Base-by-base conservation (phyloP, 1,140 invertebrate species). In the Dendroctonus ponderosae region DNA sequence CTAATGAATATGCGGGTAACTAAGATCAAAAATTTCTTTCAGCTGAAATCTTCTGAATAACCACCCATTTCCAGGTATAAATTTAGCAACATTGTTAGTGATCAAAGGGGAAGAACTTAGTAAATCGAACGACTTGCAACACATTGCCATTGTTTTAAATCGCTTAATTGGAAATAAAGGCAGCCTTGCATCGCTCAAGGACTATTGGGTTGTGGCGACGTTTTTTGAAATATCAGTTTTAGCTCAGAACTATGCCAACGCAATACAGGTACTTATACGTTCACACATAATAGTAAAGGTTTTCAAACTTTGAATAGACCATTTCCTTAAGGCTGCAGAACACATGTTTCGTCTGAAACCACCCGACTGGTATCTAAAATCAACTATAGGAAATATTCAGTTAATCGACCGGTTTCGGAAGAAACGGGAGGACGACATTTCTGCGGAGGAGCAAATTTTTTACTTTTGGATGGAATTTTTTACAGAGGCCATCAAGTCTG, bases 381-480 rank as follows among this genome's bases (percentile, higher is more conserved):
- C 95, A 0, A 99, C 97, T 14, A 93, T 99, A 26, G 95, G 94
- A 2, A 99, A 99, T 81, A 99, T 99, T 73, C 87, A 90, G 71
- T 81, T 99, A 9, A 99, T 99, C 77, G 92, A 95, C 80, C 87
- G 89, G 58, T 97, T 96, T 82, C 85, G 94, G 50, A 95, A 93
- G 78, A 90, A 89, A 74, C 63, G 89, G 74, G 58, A 68, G 68
- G 84, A 87, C 74, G 84, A 87, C 74, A 76, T 78, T 38, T 83
- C 87, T 14, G 87, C 92, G 0, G 93, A 95, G 79, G 90, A 94
- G 77, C 87, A 94, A 62, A 77, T 97, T 2, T 98, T 98, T 79
- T 85, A 88, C 71, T 99, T 99, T 80, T 99, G 97, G 96, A 95
- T 97, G 86, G 97, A 99, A 74, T 99, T 97, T 82, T 99, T 99